Percentiles rank a stretch among this genome's conserved stretches.
Evolutionary conservation across 2,797 vertebrate species (phyloP).

Genomic region (Notoglanidium macrostoma): DNA sequence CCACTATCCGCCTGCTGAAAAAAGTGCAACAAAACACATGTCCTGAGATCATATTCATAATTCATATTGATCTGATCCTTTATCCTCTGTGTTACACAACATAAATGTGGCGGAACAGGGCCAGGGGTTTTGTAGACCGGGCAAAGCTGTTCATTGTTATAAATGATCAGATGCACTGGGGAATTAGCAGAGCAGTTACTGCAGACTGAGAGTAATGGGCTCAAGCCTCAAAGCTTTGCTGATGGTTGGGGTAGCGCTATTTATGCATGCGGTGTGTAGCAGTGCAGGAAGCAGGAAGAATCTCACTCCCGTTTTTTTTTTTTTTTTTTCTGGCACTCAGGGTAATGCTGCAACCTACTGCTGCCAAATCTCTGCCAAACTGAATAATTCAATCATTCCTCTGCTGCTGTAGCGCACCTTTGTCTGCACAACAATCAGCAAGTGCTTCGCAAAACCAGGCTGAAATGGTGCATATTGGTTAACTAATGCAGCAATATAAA

Average conservation of each 20-base stretch:
- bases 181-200: constrained; percentile 76
- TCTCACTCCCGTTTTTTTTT: constrained; percentile 66
- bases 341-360: constrained; percentile 76
- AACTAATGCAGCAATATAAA: constrained; percentile 46
- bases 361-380: constrained; percentile 79
- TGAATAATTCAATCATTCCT: constrained; percentile 84
- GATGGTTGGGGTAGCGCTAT: constrained; percentile 74
- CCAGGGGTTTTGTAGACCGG: constrained; percentile 37
- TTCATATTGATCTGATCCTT: constrained; percentile 68
- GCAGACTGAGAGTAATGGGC: constrained; percentile 74
- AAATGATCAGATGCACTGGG: constrained; percentile 67
- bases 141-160: constrained; percentile 56
- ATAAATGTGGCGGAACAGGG: constrained; percentile 56
- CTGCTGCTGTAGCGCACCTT: constrained; percentile 70
- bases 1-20: constrained; percentile 42
- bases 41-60: constrained; percentile 53
- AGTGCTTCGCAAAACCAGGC: constrained; percentile 67
- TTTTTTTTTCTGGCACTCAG: constrained; percentile 72
- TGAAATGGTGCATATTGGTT: constrained; percentile 42
- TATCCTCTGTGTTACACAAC: constrained; percentile 70
- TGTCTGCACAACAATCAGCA: constrained; percentile 74
- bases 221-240: constrained; percentile 68
- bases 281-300: constrained; percentile 79
- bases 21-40: constrained; percentile 54
- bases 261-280: constrained; percentile 84